Percentiles rank a stretch among this genome's conserved stretches.
phyloP scores from a whole-genome alignment of 1,140 invertebrate species.

The Saccostrea cuccullata region DNA sequence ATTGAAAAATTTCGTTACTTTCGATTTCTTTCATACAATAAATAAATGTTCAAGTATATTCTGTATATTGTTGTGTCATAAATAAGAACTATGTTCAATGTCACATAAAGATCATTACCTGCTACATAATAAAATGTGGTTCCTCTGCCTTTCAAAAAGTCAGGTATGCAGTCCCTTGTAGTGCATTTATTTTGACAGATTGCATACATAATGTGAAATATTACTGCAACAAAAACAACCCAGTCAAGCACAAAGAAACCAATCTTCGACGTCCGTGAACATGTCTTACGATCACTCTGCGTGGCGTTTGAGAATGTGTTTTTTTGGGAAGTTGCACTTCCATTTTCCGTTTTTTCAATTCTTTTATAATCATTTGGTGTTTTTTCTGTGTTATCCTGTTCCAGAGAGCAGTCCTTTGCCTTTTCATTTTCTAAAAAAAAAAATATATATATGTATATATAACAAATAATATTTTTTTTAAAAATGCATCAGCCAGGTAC shows the following conservation, averaged over 20 bases:
- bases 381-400: background rate
- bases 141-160: too few species aligned
- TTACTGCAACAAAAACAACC: background rate
- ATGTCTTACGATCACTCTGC: background rate
- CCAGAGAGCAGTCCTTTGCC: background rate
- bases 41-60: too few species aligned
- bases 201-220: background rate
- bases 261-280: background rate
- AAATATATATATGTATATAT: background rate
- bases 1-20: too few species aligned
- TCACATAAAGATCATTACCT: too few species aligned
- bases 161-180: too few species aligned
- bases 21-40: too few species aligned
- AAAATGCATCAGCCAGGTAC: too few species aligned
- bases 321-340: background rate
- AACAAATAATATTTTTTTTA: background rate
- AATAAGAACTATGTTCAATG: too few species aligned
- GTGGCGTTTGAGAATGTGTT: background rate
- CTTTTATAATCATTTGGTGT: background rate
- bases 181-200: background rate
- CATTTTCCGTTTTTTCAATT: background rate
- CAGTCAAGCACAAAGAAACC: constrained; percentile 1
- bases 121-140: too few species aligned
- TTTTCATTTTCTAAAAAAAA: background rate
- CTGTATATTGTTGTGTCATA: too few species aligned